These are phyloP conservation scores for Megalops atlanticus DNA, from an alignment of 2,113 vertebrate genomes.

Conservation along the genomic window DNA sequence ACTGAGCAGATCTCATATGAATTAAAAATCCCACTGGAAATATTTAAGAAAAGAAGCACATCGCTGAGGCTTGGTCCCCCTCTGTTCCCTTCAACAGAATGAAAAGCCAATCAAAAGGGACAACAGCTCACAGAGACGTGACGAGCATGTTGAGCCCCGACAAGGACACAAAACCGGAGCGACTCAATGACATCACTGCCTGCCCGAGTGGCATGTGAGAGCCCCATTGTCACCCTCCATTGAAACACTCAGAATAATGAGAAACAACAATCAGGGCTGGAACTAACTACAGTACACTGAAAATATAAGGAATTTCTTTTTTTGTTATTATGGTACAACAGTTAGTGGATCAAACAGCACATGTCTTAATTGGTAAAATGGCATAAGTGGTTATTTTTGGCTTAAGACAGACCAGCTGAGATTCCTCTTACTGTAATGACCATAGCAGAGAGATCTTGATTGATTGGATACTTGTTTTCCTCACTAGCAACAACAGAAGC, in stretches of 20 bases:
- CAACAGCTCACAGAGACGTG: background rate
- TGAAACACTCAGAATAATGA: conserved; percentile 4
- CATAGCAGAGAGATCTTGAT: background rate
- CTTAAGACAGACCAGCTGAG: no score
- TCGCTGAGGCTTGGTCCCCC: background rate
- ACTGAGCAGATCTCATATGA: no score
- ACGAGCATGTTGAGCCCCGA: background rate
- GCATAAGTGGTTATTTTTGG: background rate
- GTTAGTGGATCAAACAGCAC: background rate
- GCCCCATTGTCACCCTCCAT: background rate
- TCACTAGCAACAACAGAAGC: background rate
- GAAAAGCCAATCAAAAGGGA: background rate
- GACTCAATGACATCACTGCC: background rate
- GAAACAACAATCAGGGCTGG: background rate
- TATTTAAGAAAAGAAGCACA: background rate
- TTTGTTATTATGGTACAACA: background rate
- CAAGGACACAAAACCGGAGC: background rate
- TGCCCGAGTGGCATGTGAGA: background rate
- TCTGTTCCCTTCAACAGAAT: background rate
- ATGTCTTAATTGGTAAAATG: background rate
- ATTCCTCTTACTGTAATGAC: background rate
- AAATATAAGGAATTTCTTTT: background rate
- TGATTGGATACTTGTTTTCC: no score
- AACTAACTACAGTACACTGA: background rate
- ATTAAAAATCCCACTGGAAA: no score